Evolutionary conservation across 2,888 invertebrate species (phyloP).

Genomic region (Apotomis betuletana): DNA sequence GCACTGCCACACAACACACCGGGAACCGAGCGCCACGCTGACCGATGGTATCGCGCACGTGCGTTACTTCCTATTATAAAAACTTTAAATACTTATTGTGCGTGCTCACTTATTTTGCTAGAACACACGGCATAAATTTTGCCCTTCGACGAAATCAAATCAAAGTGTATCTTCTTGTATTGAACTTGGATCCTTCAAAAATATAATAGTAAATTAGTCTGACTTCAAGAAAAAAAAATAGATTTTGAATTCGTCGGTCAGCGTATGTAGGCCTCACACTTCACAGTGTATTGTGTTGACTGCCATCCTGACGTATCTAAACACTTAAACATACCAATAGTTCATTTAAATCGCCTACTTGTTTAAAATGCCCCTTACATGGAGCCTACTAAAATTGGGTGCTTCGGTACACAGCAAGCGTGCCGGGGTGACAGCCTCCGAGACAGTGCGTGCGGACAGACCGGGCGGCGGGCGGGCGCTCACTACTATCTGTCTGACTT

Average conservation of each 20-base stretch:
- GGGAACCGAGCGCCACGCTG: background rate
- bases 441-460: background rate
- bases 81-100: background rate
- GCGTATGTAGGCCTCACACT: constrained; percentile 20
- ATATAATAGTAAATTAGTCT: no score
- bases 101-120: no score
- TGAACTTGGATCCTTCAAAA: no score
- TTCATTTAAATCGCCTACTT: constrained; percentile 37
- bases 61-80: background rate
- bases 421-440: constrained; percentile 24
- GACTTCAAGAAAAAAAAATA: no score
- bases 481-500: no score
- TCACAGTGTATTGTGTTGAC: constrained; percentile 19
- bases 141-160: no score
- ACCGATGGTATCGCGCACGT: background rate
- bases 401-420: constrained; percentile 39
- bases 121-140: no score
- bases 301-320: constrained; percentile 40
- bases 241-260: background rate
- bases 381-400: constrained; percentile 35
- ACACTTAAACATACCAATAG: constrained; percentile 39
- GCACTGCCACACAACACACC: no score
- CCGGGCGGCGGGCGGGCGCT: no score
- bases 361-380: constrained; percentile 34
- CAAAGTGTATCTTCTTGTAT: no score